A percentile compares a stretch with the other conserved stretches of the same genome.
Evolutionary conservation across 2,888 invertebrate species (phyloP).

Genomic region (Synanthedon myopaeformis): DNA sequence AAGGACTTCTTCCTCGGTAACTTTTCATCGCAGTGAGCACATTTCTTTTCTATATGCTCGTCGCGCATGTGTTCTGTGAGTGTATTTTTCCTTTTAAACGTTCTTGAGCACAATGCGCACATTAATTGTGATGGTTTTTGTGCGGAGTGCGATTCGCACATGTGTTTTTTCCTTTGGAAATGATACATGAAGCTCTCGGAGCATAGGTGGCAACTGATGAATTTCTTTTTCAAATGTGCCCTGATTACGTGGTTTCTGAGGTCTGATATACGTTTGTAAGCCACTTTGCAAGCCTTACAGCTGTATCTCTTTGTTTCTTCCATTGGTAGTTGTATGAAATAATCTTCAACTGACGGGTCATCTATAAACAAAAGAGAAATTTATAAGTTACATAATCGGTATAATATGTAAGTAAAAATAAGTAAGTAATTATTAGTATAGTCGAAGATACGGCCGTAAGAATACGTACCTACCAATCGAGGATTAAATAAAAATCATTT

Average conservation of each 20-base stretch:
- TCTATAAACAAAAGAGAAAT: slow-evolving; percentile 1
- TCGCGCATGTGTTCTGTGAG: slow-evolving; percentile 17
- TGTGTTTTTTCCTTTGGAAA: slow-evolving; percentile 14
- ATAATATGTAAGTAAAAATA: too few species aligned
- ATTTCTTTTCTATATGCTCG: slow-evolving; percentile 14
- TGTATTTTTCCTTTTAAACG: slow-evolving; percentile 20
- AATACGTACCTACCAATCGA: too few species aligned
- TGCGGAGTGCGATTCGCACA: slow-evolving; percentile 5
- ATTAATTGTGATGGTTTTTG: slow-evolving; percentile 8
- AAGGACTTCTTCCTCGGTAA: slow-evolving; percentile 13
- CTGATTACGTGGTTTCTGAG: slow-evolving; percentile 17
- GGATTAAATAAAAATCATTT: too few species aligned
- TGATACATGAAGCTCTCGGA: slow-evolving; percentile 20
- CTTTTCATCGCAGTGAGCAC: slow-evolving; percentile 10
- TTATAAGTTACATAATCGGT: neutral
- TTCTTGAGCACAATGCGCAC: slow-evolving; percentile 13
- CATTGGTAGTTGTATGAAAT: slow-evolving; percentile 8
- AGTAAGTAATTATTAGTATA: too few species aligned
- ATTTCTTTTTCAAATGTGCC: slow-evolving; percentile 15
- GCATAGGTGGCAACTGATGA: slow-evolving; percentile 17
- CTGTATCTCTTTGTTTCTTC: slow-evolving; percentile 9
- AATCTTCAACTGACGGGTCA: slow-evolving; percentile 11
- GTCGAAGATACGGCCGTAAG: too few species aligned
- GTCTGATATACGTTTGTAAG: slow-evolving; percentile 16
- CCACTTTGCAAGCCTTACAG: slow-evolving; percentile 18